These are phyloP conservation scores for Acronicta alni DNA, from an alignment of 2,888 invertebrate species.

Conservation along the genomic window DNA sequence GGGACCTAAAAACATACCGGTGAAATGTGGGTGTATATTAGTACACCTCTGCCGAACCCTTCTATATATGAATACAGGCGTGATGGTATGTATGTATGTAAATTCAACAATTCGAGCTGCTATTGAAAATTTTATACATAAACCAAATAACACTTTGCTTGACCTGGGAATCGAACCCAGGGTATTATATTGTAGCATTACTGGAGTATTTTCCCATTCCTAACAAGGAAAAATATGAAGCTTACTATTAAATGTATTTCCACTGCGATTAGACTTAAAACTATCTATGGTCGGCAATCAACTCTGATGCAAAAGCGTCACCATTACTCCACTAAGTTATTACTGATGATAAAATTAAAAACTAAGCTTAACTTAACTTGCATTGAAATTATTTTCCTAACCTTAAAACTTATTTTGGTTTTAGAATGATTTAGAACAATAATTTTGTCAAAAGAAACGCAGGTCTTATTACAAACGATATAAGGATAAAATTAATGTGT, in stretches of 20 bases:
- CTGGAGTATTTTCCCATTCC: too few relatives aligned
- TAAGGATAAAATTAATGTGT: constrained; percentile 12
- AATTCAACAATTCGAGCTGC: too few relatives aligned
- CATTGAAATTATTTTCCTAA: neutral
- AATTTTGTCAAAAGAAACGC: neutral
- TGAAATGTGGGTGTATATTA: too few relatives aligned
- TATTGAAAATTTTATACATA: too few relatives aligned
- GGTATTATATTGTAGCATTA: neutral
- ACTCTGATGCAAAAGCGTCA: constrained; percentile 40
- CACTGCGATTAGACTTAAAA: constrained; percentile 30
- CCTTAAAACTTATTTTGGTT: constrained; percentile 14
- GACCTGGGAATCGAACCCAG: neutral
- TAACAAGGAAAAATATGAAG: too few relatives aligned
- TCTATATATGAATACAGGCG: too few relatives aligned
- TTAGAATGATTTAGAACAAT: constrained; percentile 11
- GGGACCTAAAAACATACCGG: too few relatives aligned
- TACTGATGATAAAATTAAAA: neutral
- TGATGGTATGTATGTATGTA: too few relatives aligned
- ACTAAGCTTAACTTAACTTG: neutral
- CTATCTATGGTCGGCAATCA: constrained; percentile 40
- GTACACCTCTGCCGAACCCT: too few relatives aligned
- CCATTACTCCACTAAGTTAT: constrained; percentile 1
- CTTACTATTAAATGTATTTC: too few relatives aligned
- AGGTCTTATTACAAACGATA: constrained; percentile 14
- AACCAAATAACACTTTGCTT: neutral